A percentile compares a stretch with the other conserved stretches of the same genome.
phyloP scores from a whole-genome alignment of 2,888 invertebrate genomes.

The Nezara viridula region DNA sequence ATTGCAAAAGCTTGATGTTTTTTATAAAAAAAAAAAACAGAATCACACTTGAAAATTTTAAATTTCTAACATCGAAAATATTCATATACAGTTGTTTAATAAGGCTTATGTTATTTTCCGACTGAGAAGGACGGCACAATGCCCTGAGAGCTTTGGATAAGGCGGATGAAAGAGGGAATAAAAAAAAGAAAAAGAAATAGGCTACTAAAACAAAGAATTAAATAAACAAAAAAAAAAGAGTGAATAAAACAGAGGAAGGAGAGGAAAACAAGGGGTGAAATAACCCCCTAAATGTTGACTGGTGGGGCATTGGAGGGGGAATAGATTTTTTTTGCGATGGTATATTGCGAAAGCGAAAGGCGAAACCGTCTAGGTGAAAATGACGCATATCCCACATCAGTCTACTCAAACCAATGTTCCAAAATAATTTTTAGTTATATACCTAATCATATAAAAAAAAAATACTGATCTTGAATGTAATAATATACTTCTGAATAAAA shows the following conservation, averaged over 20 bases:
- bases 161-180: background rate
- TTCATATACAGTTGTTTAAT: background rate
- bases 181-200: background rate
- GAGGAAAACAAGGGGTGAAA: background rate
- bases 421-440: no score
- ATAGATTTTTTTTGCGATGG: background rate
- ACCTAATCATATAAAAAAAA: no score
- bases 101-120: background rate
- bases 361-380: no score
- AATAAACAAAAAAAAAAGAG: background rate
- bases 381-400: no score
- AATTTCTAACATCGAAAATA: no score
- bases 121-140: background rate
- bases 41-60: no score
- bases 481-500: no score
- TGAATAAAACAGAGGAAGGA: background rate
- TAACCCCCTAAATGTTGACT: background rate
- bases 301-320: background rate
- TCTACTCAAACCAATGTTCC: no score
- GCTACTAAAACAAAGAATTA: background rate
- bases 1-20: no score
- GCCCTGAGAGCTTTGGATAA: background rate
- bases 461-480: no score
- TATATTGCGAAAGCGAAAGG: background rate
- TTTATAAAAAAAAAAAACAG: no score